phyloP scores from a whole-genome alignment of 2,797 vertebrate species.

The Babyrousa celebensis region DNA sequence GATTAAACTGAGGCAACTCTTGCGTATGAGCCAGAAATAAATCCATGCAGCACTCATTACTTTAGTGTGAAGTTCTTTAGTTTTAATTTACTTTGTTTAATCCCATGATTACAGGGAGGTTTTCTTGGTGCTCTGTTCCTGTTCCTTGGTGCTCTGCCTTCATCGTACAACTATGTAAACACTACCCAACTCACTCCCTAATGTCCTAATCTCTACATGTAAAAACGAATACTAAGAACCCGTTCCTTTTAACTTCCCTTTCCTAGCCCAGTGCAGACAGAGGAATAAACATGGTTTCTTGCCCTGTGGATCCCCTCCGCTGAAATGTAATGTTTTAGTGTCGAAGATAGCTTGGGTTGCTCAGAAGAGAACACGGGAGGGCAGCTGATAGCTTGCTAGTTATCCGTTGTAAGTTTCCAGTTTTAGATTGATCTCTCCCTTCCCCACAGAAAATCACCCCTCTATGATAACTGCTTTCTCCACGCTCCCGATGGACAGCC shows the following conservation, averaged over 20 bases:
- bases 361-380: background rate
- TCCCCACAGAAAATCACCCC: conserved; percentile 95
- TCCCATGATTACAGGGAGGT: conserved; percentile 21
- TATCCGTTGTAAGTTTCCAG: background rate
- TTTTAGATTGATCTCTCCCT: conserved; percentile 48
- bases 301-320: background rate
- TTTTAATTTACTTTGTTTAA: conserved; percentile 76
- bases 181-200: background rate
- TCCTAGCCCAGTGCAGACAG: background rate
- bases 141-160: background rate
- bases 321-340: background rate
- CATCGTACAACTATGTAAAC: conserved; percentile 43
- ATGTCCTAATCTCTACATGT: background rate
- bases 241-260: conserved; percentile 46
- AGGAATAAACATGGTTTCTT: conserved; percentile 26
- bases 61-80: conserved; percentile 51
- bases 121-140: conserved; percentile 52
- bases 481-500: conserved; percentile 98
- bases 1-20: conserved; percentile 64
- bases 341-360: conserved; percentile 33
- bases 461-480: conserved; percentile 99
- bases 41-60: conserved; percentile 29
- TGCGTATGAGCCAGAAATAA: conserved; percentile 70
- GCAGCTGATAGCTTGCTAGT: background rate
- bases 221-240: background rate